Evolutionary conservation across 2,888 invertebrate species (phyloP).

Genomic region (Rugalucina vietnamica): DNA sequence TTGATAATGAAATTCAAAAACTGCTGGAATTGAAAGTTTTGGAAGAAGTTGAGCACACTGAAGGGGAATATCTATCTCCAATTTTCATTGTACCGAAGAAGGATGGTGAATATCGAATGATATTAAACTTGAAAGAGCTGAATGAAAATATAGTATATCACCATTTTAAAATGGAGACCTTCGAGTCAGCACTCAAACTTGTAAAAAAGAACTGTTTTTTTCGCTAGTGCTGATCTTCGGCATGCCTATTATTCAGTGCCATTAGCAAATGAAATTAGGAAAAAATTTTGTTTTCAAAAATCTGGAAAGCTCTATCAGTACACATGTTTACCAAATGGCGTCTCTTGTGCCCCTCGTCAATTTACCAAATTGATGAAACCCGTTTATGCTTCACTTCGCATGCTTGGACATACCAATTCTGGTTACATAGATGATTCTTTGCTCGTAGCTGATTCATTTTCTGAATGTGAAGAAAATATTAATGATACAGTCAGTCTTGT

Average conservation of each 20-base stretch:
- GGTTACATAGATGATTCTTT: constrained; percentile 62
- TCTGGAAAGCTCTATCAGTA: constrained; percentile 45
- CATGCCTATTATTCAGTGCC: constrained; percentile 63
- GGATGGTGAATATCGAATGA: constrained; percentile 44
- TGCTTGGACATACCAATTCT: constrained; percentile 41
- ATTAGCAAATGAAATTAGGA: constrained; percentile 27
- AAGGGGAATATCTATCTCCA: constrained; percentile 35
- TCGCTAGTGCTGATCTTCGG: constrained; percentile 56
- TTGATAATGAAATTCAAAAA: constrained; percentile 45
- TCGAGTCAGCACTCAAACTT: constrained; percentile 45
- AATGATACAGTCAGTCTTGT: too few relatives aligned
- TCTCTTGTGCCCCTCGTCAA: constrained; percentile 50
- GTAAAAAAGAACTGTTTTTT: constrained; percentile 48
- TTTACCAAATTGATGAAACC: constrained; percentile 66
- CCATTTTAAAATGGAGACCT: constrained; percentile 66
- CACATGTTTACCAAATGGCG: constrained; percentile 51
- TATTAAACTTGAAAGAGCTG: constrained; percentile 40
- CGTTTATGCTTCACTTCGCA: constrained; percentile 48
- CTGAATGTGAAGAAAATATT: too few relatives aligned
- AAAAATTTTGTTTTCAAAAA: constrained; percentile 43
- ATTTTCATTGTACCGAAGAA: constrained; percentile 35
- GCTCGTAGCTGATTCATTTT: constrained; percentile 24
- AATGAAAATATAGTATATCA: constrained; percentile 52
- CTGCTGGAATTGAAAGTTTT: constrained; percentile 40
- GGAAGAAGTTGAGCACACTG: constrained; percentile 35